Evolutionary conservation across 2,113 vertebrate genomes (phyloP), one percentile per base, ranked within the genome.

Genomic region (Toxotes chatareus): DNA sequence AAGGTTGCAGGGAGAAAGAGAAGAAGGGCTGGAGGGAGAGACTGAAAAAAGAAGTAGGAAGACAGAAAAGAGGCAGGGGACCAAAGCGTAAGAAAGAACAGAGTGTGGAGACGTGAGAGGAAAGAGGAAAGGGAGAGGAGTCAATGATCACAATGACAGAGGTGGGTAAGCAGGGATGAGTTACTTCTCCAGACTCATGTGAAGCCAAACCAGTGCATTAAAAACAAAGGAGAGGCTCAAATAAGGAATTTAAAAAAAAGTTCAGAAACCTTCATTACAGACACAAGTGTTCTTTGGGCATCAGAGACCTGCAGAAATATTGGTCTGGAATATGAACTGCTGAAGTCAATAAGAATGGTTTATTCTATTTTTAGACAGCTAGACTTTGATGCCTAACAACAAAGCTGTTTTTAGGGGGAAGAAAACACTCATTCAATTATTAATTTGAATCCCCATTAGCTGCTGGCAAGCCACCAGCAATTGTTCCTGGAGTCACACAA

Each of bases 381-480:
- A n/a, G 46, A 67, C 57, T 82, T 83, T 80, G 44, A 86, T 86
- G 65, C 61, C 65, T 38, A 59, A 81, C 32, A 80, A 79, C 70
- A 79, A 80, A 79, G 78, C 62, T 75, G 36, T 70, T 89, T 86
- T 68, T 62, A 38, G 46, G 66, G 40, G 0, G 61, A 60, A 68
- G 56, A 71, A 83, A 87, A 79, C 27, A 44, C 32, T 81, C 64
- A 71, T 72, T 71, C 32, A 69, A 42, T 81, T 80, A 61, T 82
- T 83, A 65, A 83, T 88, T 67, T 86, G 19, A 81, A 88, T 77
- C 64, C 73, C 63, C 16, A 68, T 85, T 78, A 84, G 84, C 82
- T 78, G n/a, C 56, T 85, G 77, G 68, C 69, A 46, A 63, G 59
- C 67, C 62, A 75, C 55, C 40, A 83, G 76, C 69, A 53, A 46